Evolutionary conservation across 2,113 vertebrate species (phyloP).

Genomic region (Cardinalis cardinalis): DNA sequence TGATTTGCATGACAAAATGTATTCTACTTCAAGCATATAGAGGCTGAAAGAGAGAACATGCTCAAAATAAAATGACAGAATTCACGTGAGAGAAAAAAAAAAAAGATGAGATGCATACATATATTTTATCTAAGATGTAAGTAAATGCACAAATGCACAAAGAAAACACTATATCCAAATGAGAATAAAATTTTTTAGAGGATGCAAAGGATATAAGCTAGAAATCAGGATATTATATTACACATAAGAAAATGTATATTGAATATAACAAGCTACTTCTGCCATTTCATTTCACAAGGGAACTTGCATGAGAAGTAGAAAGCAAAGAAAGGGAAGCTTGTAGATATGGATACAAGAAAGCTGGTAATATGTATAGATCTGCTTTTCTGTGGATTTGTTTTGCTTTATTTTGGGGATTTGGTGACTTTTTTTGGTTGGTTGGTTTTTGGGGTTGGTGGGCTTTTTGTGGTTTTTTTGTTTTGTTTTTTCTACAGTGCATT

Average conservation of each 20-base stretch:
- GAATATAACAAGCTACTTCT: not conserved
- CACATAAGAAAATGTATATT: not conserved
- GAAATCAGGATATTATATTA: not conserved
- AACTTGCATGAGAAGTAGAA: constrained; percentile 30
- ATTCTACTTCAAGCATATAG: not conserved
- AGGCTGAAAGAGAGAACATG: not conserved
- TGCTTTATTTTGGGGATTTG: not conserved
- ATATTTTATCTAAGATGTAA: not conserved
- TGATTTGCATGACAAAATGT: not conserved
- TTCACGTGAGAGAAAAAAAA: not conserved
- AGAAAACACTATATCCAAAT: not conserved
- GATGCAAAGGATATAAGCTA: not conserved
- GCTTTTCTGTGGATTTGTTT: not conserved
- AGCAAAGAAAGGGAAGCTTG: constrained; percentile 18
- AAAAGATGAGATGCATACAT: rapidly evolving
- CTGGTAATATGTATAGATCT: not conserved
- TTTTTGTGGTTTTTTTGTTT: not conserved
- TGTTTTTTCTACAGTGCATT: not conserved
- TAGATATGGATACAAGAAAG: not conserved
- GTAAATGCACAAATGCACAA: not conserved
- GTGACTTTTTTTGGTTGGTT: rapidly evolving
- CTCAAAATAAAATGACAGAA: not conserved
- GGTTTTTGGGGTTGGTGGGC: not conserved
- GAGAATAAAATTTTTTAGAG: not conserved
- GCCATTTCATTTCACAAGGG: not conserved